Conservation (phyloP, 2,113 vertebrate species). For the Charina bottae region DNA sequence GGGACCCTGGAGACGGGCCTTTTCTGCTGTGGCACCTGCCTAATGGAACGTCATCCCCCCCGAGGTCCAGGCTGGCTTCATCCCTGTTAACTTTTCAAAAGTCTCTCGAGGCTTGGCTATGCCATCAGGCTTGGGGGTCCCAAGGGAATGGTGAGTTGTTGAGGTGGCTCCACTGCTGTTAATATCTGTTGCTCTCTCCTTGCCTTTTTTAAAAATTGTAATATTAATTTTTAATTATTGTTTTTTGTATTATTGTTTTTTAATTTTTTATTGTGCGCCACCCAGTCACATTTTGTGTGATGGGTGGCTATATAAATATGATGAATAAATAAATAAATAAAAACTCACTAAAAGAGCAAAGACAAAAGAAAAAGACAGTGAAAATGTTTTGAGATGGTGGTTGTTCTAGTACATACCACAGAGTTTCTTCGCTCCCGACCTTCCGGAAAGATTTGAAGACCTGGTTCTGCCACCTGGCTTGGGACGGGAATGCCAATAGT, state of each 20-base stretch:
- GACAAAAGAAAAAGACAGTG: not conserved
- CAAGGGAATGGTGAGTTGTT: not conserved
- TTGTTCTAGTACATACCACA: not conserved
- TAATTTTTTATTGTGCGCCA: not conserved
- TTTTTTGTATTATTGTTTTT: not conserved
- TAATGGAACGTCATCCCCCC: not conserved
- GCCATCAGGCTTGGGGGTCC: not conserved
- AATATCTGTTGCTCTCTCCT: not conserved
- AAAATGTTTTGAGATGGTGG: not conserved
- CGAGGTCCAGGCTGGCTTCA: not conserved
- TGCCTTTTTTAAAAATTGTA: not conserved
- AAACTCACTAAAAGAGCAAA: not conserved
- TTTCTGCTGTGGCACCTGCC: not conserved
- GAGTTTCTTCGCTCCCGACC: too few species aligned
- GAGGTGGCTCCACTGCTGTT: not conserved
- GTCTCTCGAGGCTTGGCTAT: not conserved
- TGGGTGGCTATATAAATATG: not conserved
- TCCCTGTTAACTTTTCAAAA: not conserved
- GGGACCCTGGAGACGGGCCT: not conserved
- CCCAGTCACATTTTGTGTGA: not conserved
- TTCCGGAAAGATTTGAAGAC: too few species aligned
- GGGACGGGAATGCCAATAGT: too few species aligned
- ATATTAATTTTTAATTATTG: not conserved
- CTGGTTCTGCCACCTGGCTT: too few species aligned
- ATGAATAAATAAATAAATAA: not conserved